Evolutionary conservation across 2,797 vertebrate species (phyloP).

Genomic region (Zalophus californianus): DNA sequence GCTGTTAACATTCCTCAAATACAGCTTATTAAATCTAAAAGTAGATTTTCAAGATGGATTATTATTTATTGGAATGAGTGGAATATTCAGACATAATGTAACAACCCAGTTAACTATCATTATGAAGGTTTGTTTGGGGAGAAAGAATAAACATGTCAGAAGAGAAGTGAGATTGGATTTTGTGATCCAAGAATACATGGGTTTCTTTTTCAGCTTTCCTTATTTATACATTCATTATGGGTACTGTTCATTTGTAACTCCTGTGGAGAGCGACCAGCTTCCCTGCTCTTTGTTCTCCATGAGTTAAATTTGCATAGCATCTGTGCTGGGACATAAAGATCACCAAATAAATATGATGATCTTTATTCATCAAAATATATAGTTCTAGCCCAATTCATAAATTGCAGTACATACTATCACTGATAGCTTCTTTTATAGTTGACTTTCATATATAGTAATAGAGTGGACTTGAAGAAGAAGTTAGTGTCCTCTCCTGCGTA

Average conservation of each 20-base stretch:
- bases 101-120: slow-evolving; percentile 28
- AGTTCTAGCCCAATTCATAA: neutral
- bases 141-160: slow-evolving; percentile 18
- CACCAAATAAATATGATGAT: neutral
- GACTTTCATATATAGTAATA: neutral
- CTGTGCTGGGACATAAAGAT: neutral
- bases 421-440: neutral
- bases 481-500: neutral
- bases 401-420: neutral
- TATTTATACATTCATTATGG: neutral
- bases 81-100: neutral
- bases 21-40: slow-evolving; percentile 44
- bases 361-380: neutral
- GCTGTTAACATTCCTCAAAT: slow-evolving; percentile 35
- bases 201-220: neutral
- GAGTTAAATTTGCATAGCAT: neutral
- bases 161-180: slow-evolving; percentile 43
- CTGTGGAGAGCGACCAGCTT: neutral
- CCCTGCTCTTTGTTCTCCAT: neutral
- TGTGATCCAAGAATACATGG: neutral
- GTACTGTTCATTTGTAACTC: neutral
- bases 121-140: slow-evolving; percentile 32
- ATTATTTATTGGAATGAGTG: slow-evolving; percentile 8
- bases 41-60: slow-evolving; percentile 38
- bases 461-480: neutral